Evolutionary conservation across 2,888 invertebrate genomes (phyloP).

Genomic region (Liodrosophila aerea): DNA sequence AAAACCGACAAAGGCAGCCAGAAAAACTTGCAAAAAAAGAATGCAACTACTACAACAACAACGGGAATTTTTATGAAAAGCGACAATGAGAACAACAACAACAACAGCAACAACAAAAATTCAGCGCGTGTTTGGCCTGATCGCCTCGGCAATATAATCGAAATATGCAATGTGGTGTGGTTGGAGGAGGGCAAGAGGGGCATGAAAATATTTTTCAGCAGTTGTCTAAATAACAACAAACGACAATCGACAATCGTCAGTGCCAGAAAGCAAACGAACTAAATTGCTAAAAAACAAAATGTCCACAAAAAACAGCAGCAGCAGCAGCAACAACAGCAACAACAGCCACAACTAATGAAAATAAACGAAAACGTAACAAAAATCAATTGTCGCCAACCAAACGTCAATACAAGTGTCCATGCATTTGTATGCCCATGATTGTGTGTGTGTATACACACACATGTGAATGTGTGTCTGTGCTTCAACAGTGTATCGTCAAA

Average conservation of each 20-base stretch:
- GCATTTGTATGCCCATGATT: constrained; percentile 23
- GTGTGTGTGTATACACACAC: constrained; percentile 9
- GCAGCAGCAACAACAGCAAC: constrained; percentile 31
- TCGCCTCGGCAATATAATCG: constrained; percentile 32
- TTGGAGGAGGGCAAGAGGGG: constrained; percentile 15
- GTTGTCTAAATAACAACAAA: constrained; percentile 73
- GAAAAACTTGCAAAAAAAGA: constrained; percentile 56
- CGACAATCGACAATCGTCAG: constrained; percentile 42
- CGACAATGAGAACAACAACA: constrained; percentile 10
- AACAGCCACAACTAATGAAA: constrained; percentile 60
- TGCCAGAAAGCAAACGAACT: constrained; percentile 76
- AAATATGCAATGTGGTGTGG: constrained; percentile 1
- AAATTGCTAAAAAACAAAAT: constrained; percentile 69
- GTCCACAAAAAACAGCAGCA: constrained; percentile 55
- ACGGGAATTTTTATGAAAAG: background rate
- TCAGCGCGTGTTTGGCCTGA: constrained; percentile 72
- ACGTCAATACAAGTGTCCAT: constrained; percentile 70
- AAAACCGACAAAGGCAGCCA: constrained; percentile 63
- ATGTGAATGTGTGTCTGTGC: constrained; percentile 22
- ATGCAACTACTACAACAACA: constrained; percentile 31
- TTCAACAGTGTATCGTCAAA: constrained; percentile 59
- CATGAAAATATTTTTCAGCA: constrained; percentile 70
- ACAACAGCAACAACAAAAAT: constrained; percentile 41
- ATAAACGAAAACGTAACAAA: constrained; percentile 78
- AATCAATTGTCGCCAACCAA: constrained; percentile 78